These are phyloP conservation scores for Sardinella longiceps DNA, from an alignment of 2,797 vertebrate species.

Conservation along the genomic window DNA sequence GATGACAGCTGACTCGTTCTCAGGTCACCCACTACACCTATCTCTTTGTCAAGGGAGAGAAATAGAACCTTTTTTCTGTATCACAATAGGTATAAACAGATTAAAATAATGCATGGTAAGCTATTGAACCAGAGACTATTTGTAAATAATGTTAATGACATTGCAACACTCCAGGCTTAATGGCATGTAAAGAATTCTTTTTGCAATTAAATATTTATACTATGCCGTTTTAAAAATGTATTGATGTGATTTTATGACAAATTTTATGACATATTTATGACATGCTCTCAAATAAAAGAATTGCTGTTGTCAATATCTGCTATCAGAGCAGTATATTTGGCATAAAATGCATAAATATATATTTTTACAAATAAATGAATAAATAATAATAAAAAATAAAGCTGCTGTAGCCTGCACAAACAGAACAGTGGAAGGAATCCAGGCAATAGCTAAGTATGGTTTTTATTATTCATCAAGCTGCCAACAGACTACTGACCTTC, in stretches of 20 bases:
- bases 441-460: background rate
- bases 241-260: slow-evolving; percentile 15
- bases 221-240: background rate
- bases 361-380: background rate
- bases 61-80: background rate
- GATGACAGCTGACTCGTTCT: background rate
- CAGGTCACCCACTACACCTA: background rate
- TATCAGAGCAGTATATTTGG: background rate
- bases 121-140: background rate
- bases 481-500: slow-evolving; percentile 16
- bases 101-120: background rate
- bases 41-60: background rate
- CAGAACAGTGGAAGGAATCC: background rate
- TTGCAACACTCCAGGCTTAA: background rate
- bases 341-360: background rate
- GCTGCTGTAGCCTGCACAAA: background rate
- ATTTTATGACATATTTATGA: no score
- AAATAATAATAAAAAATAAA: no score
- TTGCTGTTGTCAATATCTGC: background rate
- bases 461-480: slow-evolving; percentile 4
- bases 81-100: background rate
- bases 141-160: slow-evolving; percentile 11
- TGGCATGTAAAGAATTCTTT: background rate
- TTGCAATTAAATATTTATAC: slow-evolving; percentile 5
- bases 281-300: background rate